Evolutionary conservation across 2,888 invertebrate species (phyloP), one percentile per base, ranked within the genome.

Genomic region (Antheraea assamensis): DNA sequence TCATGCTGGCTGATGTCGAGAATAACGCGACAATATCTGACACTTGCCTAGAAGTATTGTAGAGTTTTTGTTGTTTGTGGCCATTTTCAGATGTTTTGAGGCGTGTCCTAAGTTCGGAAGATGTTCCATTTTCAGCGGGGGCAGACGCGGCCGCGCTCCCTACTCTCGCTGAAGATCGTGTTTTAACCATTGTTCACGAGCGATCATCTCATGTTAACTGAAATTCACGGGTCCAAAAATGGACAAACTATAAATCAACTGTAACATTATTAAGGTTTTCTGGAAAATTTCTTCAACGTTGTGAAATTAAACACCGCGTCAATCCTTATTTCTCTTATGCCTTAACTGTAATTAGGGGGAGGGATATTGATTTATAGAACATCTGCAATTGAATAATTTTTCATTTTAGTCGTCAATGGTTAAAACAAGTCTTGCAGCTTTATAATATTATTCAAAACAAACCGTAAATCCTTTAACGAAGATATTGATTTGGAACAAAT

Each of bases 1-100:
- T 68, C 68, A 68, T 68, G 68, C 68, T 68, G 35, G 68, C 95
- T 98, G 97, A 87, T 98, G 96, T 92, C 98, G 97, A 97, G 98
- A 97, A 84, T 98, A 87, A 30, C 87, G 85, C 87, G 85, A 83
- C 83, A 85, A 78, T 83, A 84, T 86, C 83, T 83, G 85, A 88
- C 87, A 94, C 94, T 94, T 94, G 94, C 94, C 94, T 94, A 93
- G 87, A 82, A 80, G 84, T 85, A 87, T 82, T 85, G 87, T 82
- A 84, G 83, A 84, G 84, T 86, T 89, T 92, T 88, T 92, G 91
- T 71, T 92, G 86, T 85, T 91, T 91, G 83, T 91, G 91, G 86
- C 91, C 92, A 81, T 91, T 91, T 83, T 93, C 92, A 86, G 89
- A 89, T 79, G 87, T 80, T 87, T 86, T 92, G 90, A 92, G 92